Evolutionary conservation across 2,888 invertebrate genomes (phyloP).

Genomic region (Tupiocoris notatus): DNA sequence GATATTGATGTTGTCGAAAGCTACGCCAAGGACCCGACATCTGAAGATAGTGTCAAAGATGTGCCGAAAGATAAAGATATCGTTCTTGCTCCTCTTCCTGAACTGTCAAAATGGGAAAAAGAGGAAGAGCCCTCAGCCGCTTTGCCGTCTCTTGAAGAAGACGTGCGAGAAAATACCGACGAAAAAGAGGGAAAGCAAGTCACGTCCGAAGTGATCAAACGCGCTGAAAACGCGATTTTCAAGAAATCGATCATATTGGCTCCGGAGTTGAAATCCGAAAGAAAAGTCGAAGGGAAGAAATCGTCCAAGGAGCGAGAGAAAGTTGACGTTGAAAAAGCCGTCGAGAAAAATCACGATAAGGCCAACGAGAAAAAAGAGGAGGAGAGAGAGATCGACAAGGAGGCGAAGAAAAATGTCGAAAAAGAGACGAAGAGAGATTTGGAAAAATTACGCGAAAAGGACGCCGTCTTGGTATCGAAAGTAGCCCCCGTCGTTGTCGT

Average conservation of each 20-base stretch:
- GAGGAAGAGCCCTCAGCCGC: conserved; percentile 59
- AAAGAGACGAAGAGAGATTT: too few relatives aligned
- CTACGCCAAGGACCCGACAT: conserved; percentile 51
- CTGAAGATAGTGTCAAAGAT: conserved; percentile 48
- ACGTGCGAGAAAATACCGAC: conserved; percentile 51
- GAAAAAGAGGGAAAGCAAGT: conserved; percentile 62
- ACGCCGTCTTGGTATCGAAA: too few relatives aligned
- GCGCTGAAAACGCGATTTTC: conserved; percentile 89
- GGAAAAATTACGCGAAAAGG: too few relatives aligned
- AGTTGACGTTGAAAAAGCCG: conserved; percentile 40
- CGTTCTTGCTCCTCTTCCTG: conserved; percentile 72
- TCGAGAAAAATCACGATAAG: conserved; percentile 39
- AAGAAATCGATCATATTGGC: conserved; percentile 81
- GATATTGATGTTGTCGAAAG: conserved; percentile 62
- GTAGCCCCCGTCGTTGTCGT: too few relatives aligned
- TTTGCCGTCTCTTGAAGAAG: conserved; percentile 50
- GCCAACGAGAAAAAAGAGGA: conserved; percentile 39
- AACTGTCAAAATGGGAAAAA: conserved; percentile 86
- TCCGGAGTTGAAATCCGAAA: conserved; percentile 53
- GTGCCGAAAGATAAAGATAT: conserved; percentile 58
- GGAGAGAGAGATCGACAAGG: conserved; percentile 35
- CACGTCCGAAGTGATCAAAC: conserved; percentile 82
- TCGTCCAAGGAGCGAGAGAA: conserved; percentile 44
- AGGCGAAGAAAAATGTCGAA: conserved; percentile 10
- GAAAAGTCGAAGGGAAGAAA: conserved; percentile 50